Evolutionary conservation across 2,888 invertebrate genomes (phyloP), one percentile per base, ranked within the genome.

Genomic region (Odontocerum albicorne): DNA sequence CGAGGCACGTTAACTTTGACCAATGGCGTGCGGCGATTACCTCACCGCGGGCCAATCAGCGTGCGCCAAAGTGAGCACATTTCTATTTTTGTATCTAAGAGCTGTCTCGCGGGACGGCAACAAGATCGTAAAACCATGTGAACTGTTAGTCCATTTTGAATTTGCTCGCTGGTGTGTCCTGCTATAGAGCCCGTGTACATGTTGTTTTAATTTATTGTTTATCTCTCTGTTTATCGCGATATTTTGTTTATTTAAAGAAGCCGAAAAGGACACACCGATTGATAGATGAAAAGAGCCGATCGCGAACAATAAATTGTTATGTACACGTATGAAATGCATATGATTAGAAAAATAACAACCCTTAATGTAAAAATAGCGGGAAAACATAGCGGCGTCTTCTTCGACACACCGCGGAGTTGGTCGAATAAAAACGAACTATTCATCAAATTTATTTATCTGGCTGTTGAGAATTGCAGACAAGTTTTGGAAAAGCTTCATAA

Each of bases 41-140:
- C 66, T 69, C 67, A 70, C 60, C 50, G n/a, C 33, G 15, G 27
- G 38, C 70, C 67, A 70, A 70, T 70, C 40, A 57, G 6, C 35
- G 2, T 3, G 32, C 38, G 20, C 20, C 12, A 42, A 62, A 60
- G 61, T 71, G 70, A 70, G 68, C 69, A 70, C 68, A 70, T 63
- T 59, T 64, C 66, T 70, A 70, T 70, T 70, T 69, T 68, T 68
- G 68, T 66, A 65, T 17, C 39, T 17, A 19, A 17, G 8, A 45
- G 27, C 22, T 27, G 31, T 38, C 39, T 52, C 45, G 52, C 52
- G 52, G 22, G 22, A 45, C 22, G 36, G 27, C n/a, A n/a, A n/a
- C n/a, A n/a, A n/a, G n/a, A n/a, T n/a, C n/a, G n/a, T n/a, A n/a
- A n/a, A n/a, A 15, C 44, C 52, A 49, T 49, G 49, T 49, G 49